Base-by-base conservation (phyloP, 1,140 invertebrate genomes). In the Octopus bimaculoides region DNA sequence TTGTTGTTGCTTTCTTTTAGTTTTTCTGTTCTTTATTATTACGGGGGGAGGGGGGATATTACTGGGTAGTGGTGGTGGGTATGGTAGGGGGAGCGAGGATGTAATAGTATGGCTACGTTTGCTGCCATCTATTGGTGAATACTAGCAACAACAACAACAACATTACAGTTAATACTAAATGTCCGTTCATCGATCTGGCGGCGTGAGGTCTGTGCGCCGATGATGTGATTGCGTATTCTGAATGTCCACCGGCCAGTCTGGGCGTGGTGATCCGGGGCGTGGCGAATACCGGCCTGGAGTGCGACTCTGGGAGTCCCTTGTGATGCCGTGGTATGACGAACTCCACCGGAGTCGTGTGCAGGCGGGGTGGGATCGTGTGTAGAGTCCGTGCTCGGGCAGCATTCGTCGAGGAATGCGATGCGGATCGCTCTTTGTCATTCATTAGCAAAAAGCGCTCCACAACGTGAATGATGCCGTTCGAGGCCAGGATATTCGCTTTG, bases 401-500 rank as follows among this genome's bases (percentile, higher is more conserved):
- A 9, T 52, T 52, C 7, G 74, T 75, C 8, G 74, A 52, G 41
- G 74, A 75, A 52, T 53, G 26, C 41, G 52, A 53, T 10, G 52
- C 52, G 17, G 52, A 12, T 41, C 41, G 41, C 66, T 75, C 74
- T 41, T 53, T 75, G 8, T 75, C 74, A 52, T 81, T 81, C 14
- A 77, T 77, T 53, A 84, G 77, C 56, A 85, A 75, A 26, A 85
- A 52, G 66, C 80, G 79, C 75, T 85, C 83, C 20, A 84, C 74
- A 6, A 85, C 80, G 71, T 85, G 84, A n/a, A 85, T 83, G 5
- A 85, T 81, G 12, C 84, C 84, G 77, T 85, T 85, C 52, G 79
- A 82, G 55, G 83, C 80, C 69, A 84, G 69, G 69, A 85, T 84
- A 77, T 85, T 82, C 8, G 82, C 73, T 77, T 79, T 80, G 9